Evolutionary conservation across 92 coral and sea anemone species (phyloP), one percentile per base, ranked within the genome.

Genomic region (Porites rus): DNA sequence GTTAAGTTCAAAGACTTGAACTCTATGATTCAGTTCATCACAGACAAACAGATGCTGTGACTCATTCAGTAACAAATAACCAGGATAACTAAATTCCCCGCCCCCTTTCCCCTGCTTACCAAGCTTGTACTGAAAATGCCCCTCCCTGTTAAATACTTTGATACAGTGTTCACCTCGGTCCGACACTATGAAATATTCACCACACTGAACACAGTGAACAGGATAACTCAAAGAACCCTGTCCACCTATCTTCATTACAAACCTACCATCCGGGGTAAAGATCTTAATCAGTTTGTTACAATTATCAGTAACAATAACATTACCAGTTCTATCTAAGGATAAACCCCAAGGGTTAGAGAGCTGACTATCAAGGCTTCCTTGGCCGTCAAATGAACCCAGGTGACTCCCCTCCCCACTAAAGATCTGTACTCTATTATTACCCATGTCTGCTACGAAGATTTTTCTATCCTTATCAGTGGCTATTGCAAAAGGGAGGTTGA

Each of bases 121-220:
- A 69, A 69, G 17, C 74, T 69, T 9, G 18, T 43, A 16, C 51
- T 69, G 38, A 31, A 12, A 69, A 5, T 8, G 52, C 51, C 74
- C 74, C 74, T 69, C 74, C 74, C 19, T 24, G 6, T 46, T 31
- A 69, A 28, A 69, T 1, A 69, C 21, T 25, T 69, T 31, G 3
- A 69, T 69, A 28, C 74, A 24, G 43, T 69, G 74, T 10, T 28
- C 74, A 11, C 0, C 0, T 4, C 1, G 0, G 56, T 70, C 75
- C 14, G 75, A 70, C 54, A 31, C 75, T 1, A 70, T 31, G 21
- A 70, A 53, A 70, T 70, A 31, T 31, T 70, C 54, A 51, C 51
- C 21, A 16, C 75, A 70, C 75, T 70, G 53, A 70, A 31, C 54
- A 17, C 75, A 70, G 75, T 70, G 53, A 4, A 70, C 54, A 70